phyloP scores from a whole-genome alignment of 2,888 invertebrate species.

The Ectemnius continuus region DNA sequence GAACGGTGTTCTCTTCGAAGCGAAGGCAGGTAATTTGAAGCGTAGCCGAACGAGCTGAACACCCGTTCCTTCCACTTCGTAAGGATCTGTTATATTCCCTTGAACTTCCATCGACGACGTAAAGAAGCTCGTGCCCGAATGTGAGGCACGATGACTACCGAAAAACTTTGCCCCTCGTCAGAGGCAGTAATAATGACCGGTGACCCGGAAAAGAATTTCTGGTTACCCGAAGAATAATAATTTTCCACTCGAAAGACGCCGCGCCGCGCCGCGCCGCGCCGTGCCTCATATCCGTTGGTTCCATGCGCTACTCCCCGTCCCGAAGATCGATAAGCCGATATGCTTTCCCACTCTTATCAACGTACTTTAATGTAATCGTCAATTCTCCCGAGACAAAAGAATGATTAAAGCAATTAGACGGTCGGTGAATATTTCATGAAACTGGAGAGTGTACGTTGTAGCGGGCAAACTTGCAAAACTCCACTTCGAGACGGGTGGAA shows the following conservation, averaged over 20 bases:
- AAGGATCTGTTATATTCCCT: conserved; percentile 42
- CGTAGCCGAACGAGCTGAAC: conserved; percentile 61
- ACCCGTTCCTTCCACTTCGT: conserved; percentile 46
- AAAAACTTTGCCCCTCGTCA: conserved; percentile 14
- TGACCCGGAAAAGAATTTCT: conserved; percentile 20
- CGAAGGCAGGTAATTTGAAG: conserved; percentile 64
- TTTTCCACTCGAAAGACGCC: conserved; percentile 13
- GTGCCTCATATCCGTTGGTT: conserved; percentile 31
- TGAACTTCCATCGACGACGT: conserved; percentile 48
- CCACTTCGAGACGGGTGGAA: conserved; percentile 29
- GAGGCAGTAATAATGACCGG: conserved; percentile 16
- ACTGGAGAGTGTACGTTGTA: no score
- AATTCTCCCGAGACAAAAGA: no score
- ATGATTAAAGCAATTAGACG: no score
- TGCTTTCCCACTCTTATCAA: neutral
- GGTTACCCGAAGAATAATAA: conserved; percentile 8
- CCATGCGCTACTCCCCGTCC: conserved; percentile 25
- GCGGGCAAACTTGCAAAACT: neutral
- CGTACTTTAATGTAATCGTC: neutral
- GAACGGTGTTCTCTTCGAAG: conserved; percentile 59
- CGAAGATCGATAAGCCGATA: neutral
- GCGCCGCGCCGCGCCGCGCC: no score
- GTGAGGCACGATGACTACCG: conserved; percentile 25
- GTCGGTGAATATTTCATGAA: no score
- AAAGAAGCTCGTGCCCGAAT: conserved; percentile 40